Percentiles rank a stretch among this genome's conserved stretches.
Conservation (phyloP, 2,888 invertebrate genomes). For the Eristalis arbustorum region DNA sequence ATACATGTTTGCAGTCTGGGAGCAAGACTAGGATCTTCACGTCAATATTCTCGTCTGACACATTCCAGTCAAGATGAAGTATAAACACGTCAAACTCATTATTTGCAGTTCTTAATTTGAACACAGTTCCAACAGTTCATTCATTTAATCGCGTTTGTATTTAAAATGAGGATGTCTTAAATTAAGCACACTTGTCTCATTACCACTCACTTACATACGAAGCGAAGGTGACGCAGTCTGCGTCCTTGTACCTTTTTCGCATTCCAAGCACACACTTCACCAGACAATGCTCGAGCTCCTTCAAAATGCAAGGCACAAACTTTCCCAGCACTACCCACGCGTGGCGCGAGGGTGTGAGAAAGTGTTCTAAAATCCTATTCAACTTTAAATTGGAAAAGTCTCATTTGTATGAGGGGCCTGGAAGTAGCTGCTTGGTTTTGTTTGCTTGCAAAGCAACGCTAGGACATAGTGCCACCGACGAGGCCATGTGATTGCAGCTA, state of each 20-base stretch:
- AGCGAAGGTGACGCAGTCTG: neutral
- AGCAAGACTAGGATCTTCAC: too few species aligned
- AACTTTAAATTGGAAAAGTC: slow-evolving; percentile 40
- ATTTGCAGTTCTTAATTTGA: too few species aligned
- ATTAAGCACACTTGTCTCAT: too few species aligned
- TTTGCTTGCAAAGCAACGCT: neutral
- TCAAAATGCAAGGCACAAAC: neutral
- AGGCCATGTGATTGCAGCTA: slow-evolving; percentile 3
- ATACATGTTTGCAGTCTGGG: too few species aligned
- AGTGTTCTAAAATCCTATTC: slow-evolving; percentile 19
- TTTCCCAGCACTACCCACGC: neutral
- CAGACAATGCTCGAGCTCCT: too few species aligned
- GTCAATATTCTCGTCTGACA: too few species aligned
- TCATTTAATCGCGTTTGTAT: too few species aligned
- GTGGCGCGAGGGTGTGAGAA: neutral
- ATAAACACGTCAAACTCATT: too few species aligned
- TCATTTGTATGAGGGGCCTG: neutral
- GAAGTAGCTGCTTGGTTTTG: too few species aligned
- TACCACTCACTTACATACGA: neutral
- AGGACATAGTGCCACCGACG: neutral
- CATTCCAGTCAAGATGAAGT: too few species aligned
- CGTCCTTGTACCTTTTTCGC: neutral
- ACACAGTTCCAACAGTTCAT: too few species aligned
- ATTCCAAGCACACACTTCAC: neutral
- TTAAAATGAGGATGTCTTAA: too few species aligned